Base-by-base conservation (phyloP, 1,140 invertebrate genomes). In the Nebria ingens region DNA sequence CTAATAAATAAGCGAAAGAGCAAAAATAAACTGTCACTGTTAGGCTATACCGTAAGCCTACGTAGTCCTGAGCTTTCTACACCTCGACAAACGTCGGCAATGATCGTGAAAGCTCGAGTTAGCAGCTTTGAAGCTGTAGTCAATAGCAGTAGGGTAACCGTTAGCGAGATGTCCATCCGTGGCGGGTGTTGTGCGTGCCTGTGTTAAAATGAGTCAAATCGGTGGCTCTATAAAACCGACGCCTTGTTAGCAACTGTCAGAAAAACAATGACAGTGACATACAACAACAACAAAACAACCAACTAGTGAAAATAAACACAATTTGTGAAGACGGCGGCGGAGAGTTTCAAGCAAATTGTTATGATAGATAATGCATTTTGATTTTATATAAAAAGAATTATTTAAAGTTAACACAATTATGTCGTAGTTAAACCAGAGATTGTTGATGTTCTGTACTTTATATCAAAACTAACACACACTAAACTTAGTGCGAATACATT, bases 351-450 rank as follows among this genome's bases (percentile, higher is more conserved):
- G 13, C 25, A 6, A n/a, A 29, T 29, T 6, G 25, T 29, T 29
- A 29, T 29, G 25, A 17, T 17, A 45, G 9, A 45, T 45, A 45
- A 45, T 45, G 40, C 40, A 45, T 45, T 45, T 45, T 45, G 40
- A 45, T 45, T 45, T 45, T 45, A 12, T 11, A 11, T 45, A 45
- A 45, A 45, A n/a, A 34, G n/a, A 34, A 34, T 34, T 34, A 34
- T 34, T 34, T 6, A 34, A n/a, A 9, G 25, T 34, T 34, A 34
- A 6, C n/a, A 34, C 6, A 34, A n/a, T 34, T 34, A 34, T 34
- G 25, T 34, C 25, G n/a, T 34, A 34, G n/a, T n/a, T n/a, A n/a
- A n/a, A n/a, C n/a, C n/a, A n/a, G n/a, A n/a, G n/a, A n/a, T n/a
- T n/a, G n/a, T n/a, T n/a, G n/a, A n/a, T n/a, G n/a, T n/a, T n/a